A percentile compares a stretch with the other conserved stretches of the same genome.
Evolutionary conservation across 37 sponge, comb jelly and placozoan genomes (phyloP).

Genomic region (Bolinopsis microptera): DNA sequence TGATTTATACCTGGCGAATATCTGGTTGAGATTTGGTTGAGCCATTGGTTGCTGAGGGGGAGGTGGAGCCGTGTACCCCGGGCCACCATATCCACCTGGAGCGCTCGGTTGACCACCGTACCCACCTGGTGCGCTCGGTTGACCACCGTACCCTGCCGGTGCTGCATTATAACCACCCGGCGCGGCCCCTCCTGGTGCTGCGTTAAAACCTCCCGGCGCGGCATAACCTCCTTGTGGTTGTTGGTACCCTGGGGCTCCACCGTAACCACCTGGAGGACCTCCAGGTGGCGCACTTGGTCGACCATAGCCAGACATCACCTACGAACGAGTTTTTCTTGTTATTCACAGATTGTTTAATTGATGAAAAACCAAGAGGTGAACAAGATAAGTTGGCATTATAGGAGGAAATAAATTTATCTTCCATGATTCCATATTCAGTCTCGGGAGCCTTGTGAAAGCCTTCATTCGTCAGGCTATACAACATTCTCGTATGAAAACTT

Average conservation of each 20-base stretch:
- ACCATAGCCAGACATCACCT: slow-evolving; percentile 34
- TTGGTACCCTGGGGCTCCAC: neutral
- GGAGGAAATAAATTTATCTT: too few species aligned
- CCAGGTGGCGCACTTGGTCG: neutral
- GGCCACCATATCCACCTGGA: neutral
- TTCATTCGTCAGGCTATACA: too few species aligned
- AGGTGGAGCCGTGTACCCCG: neutral
- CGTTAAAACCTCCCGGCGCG: too few species aligned
- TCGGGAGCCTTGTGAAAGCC: too few species aligned
- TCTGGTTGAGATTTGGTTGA: neutral
- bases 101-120: neutral
- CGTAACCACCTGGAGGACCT: neutral
- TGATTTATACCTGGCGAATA: slow-evolving; percentile 32
- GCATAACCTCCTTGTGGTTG: neutral
- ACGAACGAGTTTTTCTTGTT: too few species aligned
- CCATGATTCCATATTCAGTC: too few species aligned
- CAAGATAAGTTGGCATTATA: too few species aligned
- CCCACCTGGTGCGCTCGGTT: neutral
- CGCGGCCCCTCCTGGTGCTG: neutral
- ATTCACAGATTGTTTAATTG: too few species aligned
- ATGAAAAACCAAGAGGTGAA: too few species aligned
- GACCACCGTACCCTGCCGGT: neutral
- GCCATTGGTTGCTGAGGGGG: too few species aligned
- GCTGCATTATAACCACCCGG: neutral
- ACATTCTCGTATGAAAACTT: too few species aligned